A percentile compares a stretch with the other conserved stretches of the same genome.
phyloP scores from a whole-genome alignment of 2,797 vertebrate genomes.

The Hypotaenidia philippensis region DNA sequence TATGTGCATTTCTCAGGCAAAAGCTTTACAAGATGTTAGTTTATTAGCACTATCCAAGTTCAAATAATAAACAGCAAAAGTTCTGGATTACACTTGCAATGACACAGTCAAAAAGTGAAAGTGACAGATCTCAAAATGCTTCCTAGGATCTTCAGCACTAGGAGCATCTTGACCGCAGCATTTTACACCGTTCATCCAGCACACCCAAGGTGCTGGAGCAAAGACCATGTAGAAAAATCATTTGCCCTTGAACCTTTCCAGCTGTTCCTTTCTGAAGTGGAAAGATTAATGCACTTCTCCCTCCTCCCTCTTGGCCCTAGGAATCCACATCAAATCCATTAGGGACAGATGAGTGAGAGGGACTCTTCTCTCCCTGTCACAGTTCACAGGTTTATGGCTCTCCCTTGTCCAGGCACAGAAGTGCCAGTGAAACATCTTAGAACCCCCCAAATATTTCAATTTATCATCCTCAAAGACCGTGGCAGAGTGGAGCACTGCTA shows the following conservation, averaged over 20 bases:
- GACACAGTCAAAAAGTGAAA: background rate
- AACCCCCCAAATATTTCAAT: background rate
- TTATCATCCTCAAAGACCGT: background rate
- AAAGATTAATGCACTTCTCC: background rate
- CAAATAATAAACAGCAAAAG: background rate
- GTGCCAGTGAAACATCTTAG: fast-evolving
- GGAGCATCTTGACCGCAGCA: background rate
- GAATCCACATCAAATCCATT: background rate
- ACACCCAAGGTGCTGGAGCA: background rate
- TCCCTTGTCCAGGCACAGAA: background rate
- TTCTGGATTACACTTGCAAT: background rate
- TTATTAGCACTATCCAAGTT: background rate
- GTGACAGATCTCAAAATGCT: background rate
- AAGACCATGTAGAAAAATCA: background rate
- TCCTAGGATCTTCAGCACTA: background rate
- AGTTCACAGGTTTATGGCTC: fast-evolving
- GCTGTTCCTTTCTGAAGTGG: background rate
- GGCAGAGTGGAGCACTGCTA: fast-evolving
- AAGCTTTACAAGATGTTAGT: background rate
- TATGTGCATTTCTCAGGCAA: slow-evolving; percentile 18
- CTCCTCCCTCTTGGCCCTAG: background rate
- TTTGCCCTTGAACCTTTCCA: background rate
- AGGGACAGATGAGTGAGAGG: background rate
- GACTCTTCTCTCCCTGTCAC: background rate
- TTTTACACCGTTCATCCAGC: background rate